These are phyloP conservation scores for Yasuhikotakia modesta DNA, from an alignment of 2,797 vertebrate species.

Conservation along the genomic window DNA sequence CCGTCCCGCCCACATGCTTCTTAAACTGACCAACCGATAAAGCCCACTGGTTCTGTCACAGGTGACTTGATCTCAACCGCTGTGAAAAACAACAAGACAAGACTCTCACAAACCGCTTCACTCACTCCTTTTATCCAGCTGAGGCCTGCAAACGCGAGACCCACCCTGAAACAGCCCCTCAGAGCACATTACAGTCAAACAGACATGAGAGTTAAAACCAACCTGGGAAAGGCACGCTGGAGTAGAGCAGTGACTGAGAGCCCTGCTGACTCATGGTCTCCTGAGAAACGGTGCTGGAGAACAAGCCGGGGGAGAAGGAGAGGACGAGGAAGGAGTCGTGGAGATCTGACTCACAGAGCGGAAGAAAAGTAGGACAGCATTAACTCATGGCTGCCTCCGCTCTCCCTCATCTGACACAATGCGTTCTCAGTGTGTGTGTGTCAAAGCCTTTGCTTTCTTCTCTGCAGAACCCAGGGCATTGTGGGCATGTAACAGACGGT, in stretches of 20 bases:
- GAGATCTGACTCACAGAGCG: conserved; percentile 35
- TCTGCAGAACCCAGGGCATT: conserved; percentile 57
- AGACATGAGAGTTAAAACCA: conserved; percentile 45
- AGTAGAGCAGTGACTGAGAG: conserved; percentile 23
- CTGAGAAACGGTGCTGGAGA: conserved; percentile 33
- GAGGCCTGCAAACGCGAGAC: conserved; percentile 4
- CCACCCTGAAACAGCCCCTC: not conserved
- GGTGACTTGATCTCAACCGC: conserved; percentile 19
- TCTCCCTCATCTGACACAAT: conserved; percentile 66
- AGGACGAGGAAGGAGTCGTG: conserved; percentile 29
- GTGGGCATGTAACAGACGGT: conserved; percentile 65
- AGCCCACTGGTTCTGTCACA: conserved; percentile 31
- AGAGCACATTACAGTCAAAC: conserved; percentile 18
- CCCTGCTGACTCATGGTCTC: conserved; percentile 56
- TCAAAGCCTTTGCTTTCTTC: conserved; percentile 34
- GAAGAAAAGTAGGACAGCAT: conserved; percentile 60
- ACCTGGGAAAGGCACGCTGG: conserved; percentile 53
- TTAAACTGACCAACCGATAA: conserved; percentile 3
- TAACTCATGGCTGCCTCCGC: conserved; percentile 65
- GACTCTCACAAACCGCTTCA: conserved; percentile 6
- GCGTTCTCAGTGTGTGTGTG: conserved; percentile 57
- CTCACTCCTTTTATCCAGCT: conserved; percentile 2
- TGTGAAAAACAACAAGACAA: not conserved
- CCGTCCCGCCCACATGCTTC: conserved; percentile 3
- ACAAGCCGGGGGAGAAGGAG: not conserved